Conservation (phyloP, 2,797 vertebrate genomes). For the Sphaeramia orbicularis region DNA sequence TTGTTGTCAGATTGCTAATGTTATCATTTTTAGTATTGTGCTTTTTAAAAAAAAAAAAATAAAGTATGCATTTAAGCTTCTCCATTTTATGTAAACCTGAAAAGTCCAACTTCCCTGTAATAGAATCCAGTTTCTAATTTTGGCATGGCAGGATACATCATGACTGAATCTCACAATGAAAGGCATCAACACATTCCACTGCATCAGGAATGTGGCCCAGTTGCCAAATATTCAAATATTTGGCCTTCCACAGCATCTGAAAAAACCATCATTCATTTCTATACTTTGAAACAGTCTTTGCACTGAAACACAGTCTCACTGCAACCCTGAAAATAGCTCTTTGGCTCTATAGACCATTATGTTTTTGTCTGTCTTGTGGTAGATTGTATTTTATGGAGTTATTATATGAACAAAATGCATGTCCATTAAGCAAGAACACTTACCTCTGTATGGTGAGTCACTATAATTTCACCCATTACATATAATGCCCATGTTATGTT, state of each 20-base stretch:
- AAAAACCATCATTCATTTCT: conserved; percentile 1
- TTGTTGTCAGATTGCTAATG: too few relatives aligned
- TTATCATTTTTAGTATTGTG: too few relatives aligned
- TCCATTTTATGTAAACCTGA: too few relatives aligned
- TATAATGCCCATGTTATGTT: background rate
- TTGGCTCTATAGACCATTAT: background rate
- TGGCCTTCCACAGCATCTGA: background rate
- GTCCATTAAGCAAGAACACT: conserved; percentile 27
- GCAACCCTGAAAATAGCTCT: background rate
- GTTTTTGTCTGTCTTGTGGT: conserved; percentile 11
- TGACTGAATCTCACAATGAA: too few relatives aligned
- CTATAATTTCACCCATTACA: background rate
- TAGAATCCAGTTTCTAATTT: too few relatives aligned
- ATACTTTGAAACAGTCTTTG: conserved; percentile 7
- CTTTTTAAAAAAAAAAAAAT: too few relatives aligned
- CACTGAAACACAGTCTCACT: conserved; percentile 3
- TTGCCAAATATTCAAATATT: too few relatives aligned
- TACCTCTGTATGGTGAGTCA: conserved; percentile 1
- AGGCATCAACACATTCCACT: too few relatives aligned
- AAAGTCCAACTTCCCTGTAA: too few relatives aligned
- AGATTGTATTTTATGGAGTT: conserved; percentile 25
- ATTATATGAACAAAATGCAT: conserved; percentile 16
- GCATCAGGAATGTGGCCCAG: too few relatives aligned
- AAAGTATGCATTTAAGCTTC: too few relatives aligned
- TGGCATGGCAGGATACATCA: too few relatives aligned